A percentile compares a stretch with the other conserved stretches of the same genome.
These are phyloP conservation scores for Oceanites oceanicus DNA, from an alignment of 2,113 vertebrate genomes.

Conservation along the genomic window DNA sequence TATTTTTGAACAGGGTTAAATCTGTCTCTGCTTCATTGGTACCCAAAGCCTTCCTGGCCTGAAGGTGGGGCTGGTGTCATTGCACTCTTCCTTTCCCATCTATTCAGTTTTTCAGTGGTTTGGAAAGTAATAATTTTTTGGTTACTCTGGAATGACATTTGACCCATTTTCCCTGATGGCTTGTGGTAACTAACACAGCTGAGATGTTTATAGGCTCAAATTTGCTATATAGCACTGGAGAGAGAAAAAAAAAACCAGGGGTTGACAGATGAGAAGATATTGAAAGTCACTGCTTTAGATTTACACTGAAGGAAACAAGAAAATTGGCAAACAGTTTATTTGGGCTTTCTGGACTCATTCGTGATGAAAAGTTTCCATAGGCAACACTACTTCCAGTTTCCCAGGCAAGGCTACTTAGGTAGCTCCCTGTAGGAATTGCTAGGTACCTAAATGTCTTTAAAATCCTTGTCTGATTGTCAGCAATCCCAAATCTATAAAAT, in stretches of 20 bases:
- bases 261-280: neutral
- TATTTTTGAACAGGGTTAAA: neutral
- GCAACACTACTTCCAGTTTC: neutral
- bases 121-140: neutral
- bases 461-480: neutral
- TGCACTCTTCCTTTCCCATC: neutral
- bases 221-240: neutral
- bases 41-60: neutral
- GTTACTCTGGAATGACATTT: neutral
- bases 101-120: neutral
- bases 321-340: neutral
- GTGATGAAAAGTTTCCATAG: neutral
- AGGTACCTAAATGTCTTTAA: neutral
- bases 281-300: neutral
- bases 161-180: neutral
- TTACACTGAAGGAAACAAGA: neutral
- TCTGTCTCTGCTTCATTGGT: neutral
- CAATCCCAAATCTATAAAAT: neutral
- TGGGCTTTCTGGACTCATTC: neutral
- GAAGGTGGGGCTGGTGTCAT: neutral
- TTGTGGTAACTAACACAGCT: neutral
- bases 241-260: neutral
- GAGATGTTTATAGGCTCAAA: neutral
- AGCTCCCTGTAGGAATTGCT: neutral
- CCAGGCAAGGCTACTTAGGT: neutral